Percentiles rank a stretch among this genome's conserved stretches.
Evolutionary conservation across 2,888 invertebrate genomes (phyloP).

Genomic region (Notocelia uddmanniana): DNA sequence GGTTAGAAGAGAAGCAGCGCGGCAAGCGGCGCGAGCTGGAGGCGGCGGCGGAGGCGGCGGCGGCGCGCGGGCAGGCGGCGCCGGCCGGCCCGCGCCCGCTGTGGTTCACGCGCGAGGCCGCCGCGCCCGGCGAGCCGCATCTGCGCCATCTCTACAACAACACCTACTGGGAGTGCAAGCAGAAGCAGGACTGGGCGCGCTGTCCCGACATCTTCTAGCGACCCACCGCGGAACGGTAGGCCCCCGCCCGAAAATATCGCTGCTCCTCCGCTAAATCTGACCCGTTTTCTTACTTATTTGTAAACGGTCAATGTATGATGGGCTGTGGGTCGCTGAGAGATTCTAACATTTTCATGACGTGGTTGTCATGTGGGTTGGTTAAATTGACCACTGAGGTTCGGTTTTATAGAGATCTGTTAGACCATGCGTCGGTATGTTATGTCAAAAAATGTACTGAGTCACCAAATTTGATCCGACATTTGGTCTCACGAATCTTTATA

Average conservation of each 20-base stretch:
- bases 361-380: neutral
- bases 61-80: slow-evolving; percentile 87
- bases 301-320: too few species aligned
- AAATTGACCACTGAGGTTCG: neutral
- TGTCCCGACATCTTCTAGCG: slow-evolving; percentile 96
- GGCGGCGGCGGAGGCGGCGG: slow-evolving; percentile 90
- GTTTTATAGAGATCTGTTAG: too few species aligned
- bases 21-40: slow-evolving; percentile 91
- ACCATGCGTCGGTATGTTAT: too few species aligned
- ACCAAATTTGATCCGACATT: too few species aligned
- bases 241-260: slow-evolving; percentile 13
- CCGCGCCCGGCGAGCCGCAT: slow-evolving; percentile 87
- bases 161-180: slow-evolving; percentile 97
- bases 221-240: too few species aligned
- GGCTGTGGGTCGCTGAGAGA: too few species aligned
- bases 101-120: slow-evolving; percentile 96
- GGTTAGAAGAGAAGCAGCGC: slow-evolving; percentile 98
- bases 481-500: too few species aligned
- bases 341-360: too few species aligned
- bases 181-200: slow-evolving; percentile 93
- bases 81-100: slow-evolving; percentile 89
- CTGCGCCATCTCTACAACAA: slow-evolving; percentile 92
- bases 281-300: too few species aligned
- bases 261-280: too few species aligned
- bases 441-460: too few species aligned